A percentile compares a stretch with the other conserved stretches of the same genome.
Conservation (phyloP, 2,113 vertebrate species). For the Lycocorax pyrrhopterus region DNA sequence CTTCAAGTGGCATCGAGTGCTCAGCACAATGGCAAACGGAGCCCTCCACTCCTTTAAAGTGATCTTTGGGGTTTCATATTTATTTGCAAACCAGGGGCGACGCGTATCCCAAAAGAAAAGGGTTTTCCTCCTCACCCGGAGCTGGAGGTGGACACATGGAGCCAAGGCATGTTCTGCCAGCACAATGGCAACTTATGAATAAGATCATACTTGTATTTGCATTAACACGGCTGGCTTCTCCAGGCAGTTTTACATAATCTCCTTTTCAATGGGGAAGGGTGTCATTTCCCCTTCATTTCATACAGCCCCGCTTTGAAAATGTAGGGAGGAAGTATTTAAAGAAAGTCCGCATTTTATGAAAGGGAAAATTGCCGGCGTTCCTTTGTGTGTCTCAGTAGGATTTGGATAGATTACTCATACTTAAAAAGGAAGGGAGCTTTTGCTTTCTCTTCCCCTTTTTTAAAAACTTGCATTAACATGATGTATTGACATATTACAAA, state of each 20-base stretch:
- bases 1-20: conserved; percentile 47
- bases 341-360: conserved; percentile 77
- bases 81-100: not conserved
- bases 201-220: conserved; percentile 77
- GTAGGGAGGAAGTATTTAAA: conserved; percentile 77
- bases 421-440: conserved; percentile 77
- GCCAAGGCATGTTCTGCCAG: conserved; percentile 30
- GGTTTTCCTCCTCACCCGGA: not conserved
- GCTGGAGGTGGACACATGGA: conserved; percentile 28
- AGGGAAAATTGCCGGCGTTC: conserved; percentile 73
- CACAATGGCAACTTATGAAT: conserved; percentile 66
- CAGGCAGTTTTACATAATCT: conserved; percentile 77
- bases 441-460: conserved; percentile 65
- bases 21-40: conserved; percentile 15
- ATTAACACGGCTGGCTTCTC: conserved; percentile 72
- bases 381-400: conserved; percentile 76
- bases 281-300: conserved; percentile 79
- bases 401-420: conserved; percentile 80
- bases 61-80: conserved; percentile 30
- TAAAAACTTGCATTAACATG: conserved; percentile 67
- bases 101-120: fast-evolving
- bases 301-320: conserved; percentile 72
- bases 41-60: conserved; percentile 27
- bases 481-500: conserved; percentile 75
- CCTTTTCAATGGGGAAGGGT: conserved; percentile 76